Evolutionary conservation across 2,797 vertebrate genomes (phyloP), one percentile per base, ranked within the genome.

Genomic region (Galago senegalensis): DNA sequence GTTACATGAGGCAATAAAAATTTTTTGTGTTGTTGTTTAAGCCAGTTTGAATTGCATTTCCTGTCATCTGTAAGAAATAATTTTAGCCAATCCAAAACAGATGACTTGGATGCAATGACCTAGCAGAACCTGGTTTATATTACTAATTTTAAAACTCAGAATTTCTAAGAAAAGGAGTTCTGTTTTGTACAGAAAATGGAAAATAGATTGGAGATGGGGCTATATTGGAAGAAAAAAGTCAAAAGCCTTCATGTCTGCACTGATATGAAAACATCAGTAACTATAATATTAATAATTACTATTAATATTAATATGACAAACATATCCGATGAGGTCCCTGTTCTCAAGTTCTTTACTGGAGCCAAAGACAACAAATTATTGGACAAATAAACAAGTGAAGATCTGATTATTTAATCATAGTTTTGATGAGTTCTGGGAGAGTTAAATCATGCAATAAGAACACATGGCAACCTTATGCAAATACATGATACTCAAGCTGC

Each of bases 1-100:
- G 80, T 87, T 96, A 82, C 96, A 96, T 90, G 81, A 96, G 94
- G 80, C 96, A 93, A 95, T 97, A 96, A 93, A 80, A 61, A 46
- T 43, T 82, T 85, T 89, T 75, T 92, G 37, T 75, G 89, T 94
- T 97, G 91, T 96, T 97, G 81, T 96, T 87, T 94, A 96, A 97
- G 91, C 91, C 93, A 90, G 72, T 93, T 97, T 94, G 89, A 95
- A 97, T 93, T 93, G 97, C 72, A 96, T 97, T 97, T 98, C 95
- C 96, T 97, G 87, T 97, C 96, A 96, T 97, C 95, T 98, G 97
- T 23, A 97, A 96, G 77, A 89, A 97, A 97, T 98, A 97, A 97
- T 95, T 94, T 96, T 91, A 90, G 75, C 65, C 87, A 96, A 98
- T 94, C 93, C 29, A 93, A 97, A 98, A 96, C 97, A 98, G 96